These are phyloP conservation scores for Australoheros scitulus DNA, from an alignment of 2,113 vertebrate species.

Conservation along the genomic window DNA sequence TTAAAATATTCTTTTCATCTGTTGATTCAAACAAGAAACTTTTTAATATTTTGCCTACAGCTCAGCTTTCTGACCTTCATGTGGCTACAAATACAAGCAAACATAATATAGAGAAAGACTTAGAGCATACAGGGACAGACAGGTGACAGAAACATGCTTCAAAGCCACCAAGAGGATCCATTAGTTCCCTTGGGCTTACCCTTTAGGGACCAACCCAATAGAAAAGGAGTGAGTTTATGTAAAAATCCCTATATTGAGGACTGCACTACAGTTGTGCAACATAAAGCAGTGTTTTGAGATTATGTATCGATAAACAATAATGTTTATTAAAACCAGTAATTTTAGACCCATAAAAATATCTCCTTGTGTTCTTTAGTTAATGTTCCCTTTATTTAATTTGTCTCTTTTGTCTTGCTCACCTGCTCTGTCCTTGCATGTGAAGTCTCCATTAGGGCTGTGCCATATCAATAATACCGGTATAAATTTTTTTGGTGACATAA, in stretches of 20 bases:
- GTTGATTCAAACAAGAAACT: background rate
- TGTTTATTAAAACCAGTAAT: background rate
- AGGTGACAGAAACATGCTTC: background rate
- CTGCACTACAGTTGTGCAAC: background rate
- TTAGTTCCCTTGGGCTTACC: background rate
- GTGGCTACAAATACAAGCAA: background rate
- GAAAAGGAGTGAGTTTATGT: background rate
- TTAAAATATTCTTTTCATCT: background rate
- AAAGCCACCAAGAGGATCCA: background rate
- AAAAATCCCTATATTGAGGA: background rate
- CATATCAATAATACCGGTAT: background rate
- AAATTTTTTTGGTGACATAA: too few species aligned
- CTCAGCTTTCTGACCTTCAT: background rate
- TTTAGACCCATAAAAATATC: background rate
- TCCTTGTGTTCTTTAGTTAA: background rate
- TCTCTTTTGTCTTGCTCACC: constrained; percentile 9
- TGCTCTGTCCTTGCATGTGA: constrained; percentile 5
- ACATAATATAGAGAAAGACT: background rate
- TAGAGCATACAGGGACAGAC: background rate
- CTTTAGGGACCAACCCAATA: background rate
- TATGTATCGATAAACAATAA: background rate
- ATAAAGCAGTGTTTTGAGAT: background rate
- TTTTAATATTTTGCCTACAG: background rate
- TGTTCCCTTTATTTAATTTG: background rate
- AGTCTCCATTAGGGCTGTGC: background rate